Evolutionary conservation across 2,797 vertebrate species (phyloP), one percentile per base, ranked within the genome.

Genomic region (Coregonus ussuriensis): DNA sequence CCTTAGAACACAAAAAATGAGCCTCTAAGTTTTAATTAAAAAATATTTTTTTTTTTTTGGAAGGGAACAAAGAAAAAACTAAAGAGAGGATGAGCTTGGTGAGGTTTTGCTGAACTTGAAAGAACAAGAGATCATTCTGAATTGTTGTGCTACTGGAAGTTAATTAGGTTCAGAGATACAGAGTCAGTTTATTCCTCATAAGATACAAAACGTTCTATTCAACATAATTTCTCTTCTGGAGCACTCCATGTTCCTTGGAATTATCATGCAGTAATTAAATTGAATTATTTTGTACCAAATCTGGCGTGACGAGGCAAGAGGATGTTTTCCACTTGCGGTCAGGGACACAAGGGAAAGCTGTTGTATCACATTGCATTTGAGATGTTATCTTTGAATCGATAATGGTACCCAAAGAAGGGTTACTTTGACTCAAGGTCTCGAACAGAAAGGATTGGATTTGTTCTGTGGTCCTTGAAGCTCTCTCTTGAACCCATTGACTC

Each of bases 1-100:
- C 25, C 33, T 53, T 65, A 77, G 74, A 68, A 80, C 37, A 35
- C 15, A 62, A 53, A 70, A 75, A 76, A 72, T 65, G 5, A 33
- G 52, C 25, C 54, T 21, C 33, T 18, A 54, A 21, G 18, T 59
- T 74, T 35, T 63, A 5, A 47, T 65, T 63, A 51, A 41, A 63
- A 25, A 25, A n/a, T n/a, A n/a, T n/a, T n/a, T 25, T 25, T 25
- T 25, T 25, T 2, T 11, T 47, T 11, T 31, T 29, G 56, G 1
- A 59, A 59, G 62, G 25, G 62, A 14, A 65, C 62, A 25, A 65
- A 14, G 18, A 13, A 47, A 47, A 13, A 2, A 47, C 41, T 9
- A 65, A 5, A 25, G 62, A 14, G 62, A 65, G 25, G 62, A 65
- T 25, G 9, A 65, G 11, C 7, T 21, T 31, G 62, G 25, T 65